These are phyloP conservation scores for Rattus norvegicus DNA, from an alignment of 2,113 vertebrate genomes.

Conservation along the genomic window DNA sequence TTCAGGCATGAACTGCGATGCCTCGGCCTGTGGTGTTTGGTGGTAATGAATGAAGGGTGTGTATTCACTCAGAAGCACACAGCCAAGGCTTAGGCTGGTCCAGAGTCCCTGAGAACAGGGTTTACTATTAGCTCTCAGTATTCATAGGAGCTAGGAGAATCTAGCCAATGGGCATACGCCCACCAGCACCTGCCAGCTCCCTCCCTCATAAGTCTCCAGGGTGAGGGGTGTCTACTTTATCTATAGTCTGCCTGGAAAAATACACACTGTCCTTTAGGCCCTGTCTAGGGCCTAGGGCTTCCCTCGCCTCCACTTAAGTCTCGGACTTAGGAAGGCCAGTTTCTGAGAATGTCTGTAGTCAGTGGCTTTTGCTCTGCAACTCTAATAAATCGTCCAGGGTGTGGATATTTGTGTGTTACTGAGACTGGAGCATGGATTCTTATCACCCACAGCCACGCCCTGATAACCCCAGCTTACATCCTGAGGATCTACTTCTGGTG, in stretches of 20 bases:
- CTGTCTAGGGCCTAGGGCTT: not conserved
- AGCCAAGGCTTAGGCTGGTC: not conserved
- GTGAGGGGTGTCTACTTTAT: not conserved
- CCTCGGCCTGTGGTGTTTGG: not conserved
- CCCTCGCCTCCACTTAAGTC: not conserved
- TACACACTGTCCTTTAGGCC: not conserved
- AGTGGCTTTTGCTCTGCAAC: not conserved
- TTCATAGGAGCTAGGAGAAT: not conserved
- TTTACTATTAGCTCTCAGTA: not conserved
- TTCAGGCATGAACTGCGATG: accelerated
- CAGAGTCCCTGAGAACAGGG: not conserved
- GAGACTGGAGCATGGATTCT: not conserved
- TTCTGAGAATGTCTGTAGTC: not conserved
- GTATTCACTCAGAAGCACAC: not conserved
- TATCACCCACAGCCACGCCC: too few species aligned
- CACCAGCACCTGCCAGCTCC: not conserved
- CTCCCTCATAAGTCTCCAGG: not conserved
- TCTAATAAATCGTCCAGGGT: not conserved
- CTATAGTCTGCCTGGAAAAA: not conserved
- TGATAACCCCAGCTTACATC: not conserved
- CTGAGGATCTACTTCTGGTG: not conserved
- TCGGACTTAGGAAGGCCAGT: not conserved
- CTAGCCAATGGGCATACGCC: accelerated
- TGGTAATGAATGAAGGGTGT: not conserved
- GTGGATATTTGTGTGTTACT: not conserved